phyloP scores from a whole-genome alignment of 2,113 vertebrate species.

The Isurus oxyrinchus region DNA sequence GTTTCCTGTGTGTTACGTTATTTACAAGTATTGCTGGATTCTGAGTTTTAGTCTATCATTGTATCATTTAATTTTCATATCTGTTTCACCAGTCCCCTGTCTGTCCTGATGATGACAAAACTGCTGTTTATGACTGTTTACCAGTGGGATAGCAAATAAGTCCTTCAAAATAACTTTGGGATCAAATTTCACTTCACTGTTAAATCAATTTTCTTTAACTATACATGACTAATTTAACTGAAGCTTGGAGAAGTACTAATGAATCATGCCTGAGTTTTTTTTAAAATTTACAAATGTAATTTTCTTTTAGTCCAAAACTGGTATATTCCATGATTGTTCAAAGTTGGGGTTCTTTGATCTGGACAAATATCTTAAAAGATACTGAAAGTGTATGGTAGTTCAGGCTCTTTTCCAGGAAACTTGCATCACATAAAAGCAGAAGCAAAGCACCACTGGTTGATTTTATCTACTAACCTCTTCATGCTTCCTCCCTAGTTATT shows the following conservation, averaged over 20 bases:
- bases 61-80: slow-evolving; percentile 5
- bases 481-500: slow-evolving; percentile 76
- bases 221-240: too few relatives aligned
- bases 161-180: slow-evolving; percentile 15
- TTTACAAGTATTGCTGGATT: neutral
- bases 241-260: neutral
- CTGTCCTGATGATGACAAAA: neutral
- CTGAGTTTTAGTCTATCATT: neutral
- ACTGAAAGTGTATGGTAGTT: neutral
- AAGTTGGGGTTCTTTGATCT: neutral
- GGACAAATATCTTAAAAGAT: neutral
- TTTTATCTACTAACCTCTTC: slow-evolving; percentile 75
- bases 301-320: neutral
- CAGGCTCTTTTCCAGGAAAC: slow-evolving; percentile 51
- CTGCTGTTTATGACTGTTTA: neutral
- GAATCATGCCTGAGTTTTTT: neutral
- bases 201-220: neutral
- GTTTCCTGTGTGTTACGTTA: neutral
- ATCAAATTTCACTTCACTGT: neutral
- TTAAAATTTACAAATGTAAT: neutral
- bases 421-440: slow-evolving; percentile 65
- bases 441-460: slow-evolving; percentile 70
- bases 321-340: neutral
- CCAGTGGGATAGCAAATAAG: neutral
- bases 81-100: neutral